A percentile compares a stretch with the other conserved stretches of the same genome.
phyloP scores from a whole-genome alignment of 2,888 invertebrate genomes.

The Brassicogethes aeneus region DNA sequence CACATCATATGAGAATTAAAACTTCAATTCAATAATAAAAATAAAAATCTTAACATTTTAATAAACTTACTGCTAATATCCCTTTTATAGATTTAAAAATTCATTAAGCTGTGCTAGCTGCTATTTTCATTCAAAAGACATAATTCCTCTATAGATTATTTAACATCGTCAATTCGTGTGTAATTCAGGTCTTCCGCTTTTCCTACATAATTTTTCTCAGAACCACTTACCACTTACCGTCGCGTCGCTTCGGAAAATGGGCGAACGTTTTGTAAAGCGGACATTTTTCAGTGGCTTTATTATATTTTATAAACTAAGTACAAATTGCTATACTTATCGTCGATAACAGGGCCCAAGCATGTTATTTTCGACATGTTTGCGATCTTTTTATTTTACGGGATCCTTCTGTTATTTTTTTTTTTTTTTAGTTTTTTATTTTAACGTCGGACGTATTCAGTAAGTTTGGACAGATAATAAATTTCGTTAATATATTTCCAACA shows the following conservation, averaged over 20 bases:
- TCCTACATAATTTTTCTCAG: not conserved
- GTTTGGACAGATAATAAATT: slow-evolving; percentile 32
- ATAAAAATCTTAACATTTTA: too few species aligned
- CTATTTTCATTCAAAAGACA: too few species aligned
- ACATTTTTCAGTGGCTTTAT: slow-evolving; percentile 35
- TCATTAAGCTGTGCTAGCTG: too few species aligned
- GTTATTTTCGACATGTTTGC: slow-evolving; percentile 34
- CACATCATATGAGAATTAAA: too few species aligned
- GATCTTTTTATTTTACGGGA: slow-evolving; percentile 24
- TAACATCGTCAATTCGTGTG: too few species aligned
- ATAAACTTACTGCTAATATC: too few species aligned
- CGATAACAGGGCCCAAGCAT: slow-evolving; percentile 30
- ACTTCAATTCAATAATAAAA: too few species aligned
- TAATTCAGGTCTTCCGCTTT: too few species aligned
- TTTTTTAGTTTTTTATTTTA: slow-evolving; percentile 13
- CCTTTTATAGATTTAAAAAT: too few species aligned
- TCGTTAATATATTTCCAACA: slow-evolving; percentile 32
- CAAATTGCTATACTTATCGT: slow-evolving; percentile 35
- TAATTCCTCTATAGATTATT: too few species aligned
- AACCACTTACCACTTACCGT: not conserved
- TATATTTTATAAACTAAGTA: slow-evolving; percentile 35
- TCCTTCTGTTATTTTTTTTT: too few species aligned
- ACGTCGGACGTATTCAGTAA: slow-evolving; percentile 21
- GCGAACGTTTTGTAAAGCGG: slow-evolving; percentile 13
- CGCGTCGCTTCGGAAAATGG: not conserved